phyloP scores from a whole-genome alignment of 2,797 vertebrate genomes.

The Nothura maculosa region DNA sequence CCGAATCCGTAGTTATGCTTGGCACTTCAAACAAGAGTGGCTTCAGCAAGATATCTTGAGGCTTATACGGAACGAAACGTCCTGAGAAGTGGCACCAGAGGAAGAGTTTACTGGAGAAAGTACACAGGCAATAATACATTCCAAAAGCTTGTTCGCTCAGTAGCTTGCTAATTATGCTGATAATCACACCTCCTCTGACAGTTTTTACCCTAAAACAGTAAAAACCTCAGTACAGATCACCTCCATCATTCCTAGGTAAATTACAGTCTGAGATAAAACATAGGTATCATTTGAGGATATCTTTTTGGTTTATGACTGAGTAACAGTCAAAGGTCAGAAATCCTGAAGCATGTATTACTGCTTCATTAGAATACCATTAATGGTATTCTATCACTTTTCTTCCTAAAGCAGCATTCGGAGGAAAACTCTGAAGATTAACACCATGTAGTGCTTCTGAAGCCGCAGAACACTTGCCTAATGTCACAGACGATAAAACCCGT shows the following conservation, averaged over 20 bases:
- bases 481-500: neutral
- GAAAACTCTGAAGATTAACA: neutral
- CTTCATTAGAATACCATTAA: neutral
- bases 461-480: neutral
- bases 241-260: neutral
- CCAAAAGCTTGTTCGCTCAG: neutral
- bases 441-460: neutral
- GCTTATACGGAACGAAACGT: constrained; percentile 94
- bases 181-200: neutral
- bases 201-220: neutral
- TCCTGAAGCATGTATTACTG: neutral
- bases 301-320: neutral
- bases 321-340: neutral
- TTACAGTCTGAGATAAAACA: neutral
- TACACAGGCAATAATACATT: neutral
- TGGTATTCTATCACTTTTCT: neutral
- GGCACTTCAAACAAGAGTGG: constrained; percentile 97
- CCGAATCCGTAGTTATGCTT: constrained; percentile 97
- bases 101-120: constrained; percentile 36
- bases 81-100: constrained; percentile 76
- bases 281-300: neutral
- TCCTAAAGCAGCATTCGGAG: neutral
- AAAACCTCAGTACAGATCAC: neutral
- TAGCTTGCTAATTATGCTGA: neutral
- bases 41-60: constrained; percentile 97